phyloP scores from a whole-genome alignment of 35 echinoderm and acorn worm species.

The Ophioderma brevispina region DNA sequence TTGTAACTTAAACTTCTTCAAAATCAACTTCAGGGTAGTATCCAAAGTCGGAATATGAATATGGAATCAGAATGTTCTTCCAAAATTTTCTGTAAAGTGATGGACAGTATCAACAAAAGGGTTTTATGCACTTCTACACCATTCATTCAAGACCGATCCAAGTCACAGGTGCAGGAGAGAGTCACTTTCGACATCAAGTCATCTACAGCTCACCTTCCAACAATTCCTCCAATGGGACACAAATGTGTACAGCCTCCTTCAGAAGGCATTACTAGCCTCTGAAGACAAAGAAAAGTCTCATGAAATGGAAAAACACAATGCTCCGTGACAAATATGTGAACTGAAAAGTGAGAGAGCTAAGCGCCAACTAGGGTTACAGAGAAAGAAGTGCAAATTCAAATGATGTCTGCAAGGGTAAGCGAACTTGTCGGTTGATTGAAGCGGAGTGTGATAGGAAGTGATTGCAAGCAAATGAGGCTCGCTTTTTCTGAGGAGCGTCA shows the following conservation, averaged over 20 bases:
- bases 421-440: not conserved
- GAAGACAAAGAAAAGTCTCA: not conserved
- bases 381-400: not conserved
- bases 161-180: too few relatives aligned
- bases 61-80: not conserved
- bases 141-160: too few relatives aligned
- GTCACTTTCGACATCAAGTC: too few relatives aligned
- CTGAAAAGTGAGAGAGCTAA: not conserved
- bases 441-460: not conserved
- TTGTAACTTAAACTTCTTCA: not conserved
- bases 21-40: not conserved
- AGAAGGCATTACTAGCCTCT: not conserved
- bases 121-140: too few relatives aligned
- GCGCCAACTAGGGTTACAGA: not conserved
- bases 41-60: not conserved
- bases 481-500: not conserved
- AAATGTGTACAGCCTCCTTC: not conserved
- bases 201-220: too few relatives aligned
- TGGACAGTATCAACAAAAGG: not conserved
- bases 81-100: not conserved
- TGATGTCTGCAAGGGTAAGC: not conserved
- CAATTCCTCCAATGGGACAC: too few relatives aligned
- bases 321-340: not conserved
- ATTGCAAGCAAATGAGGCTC: not conserved
- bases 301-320: not conserved